A percentile compares a stretch with the other conserved stretches of the same genome.
Evolutionary conservation across 2,888 invertebrate genomes (phyloP).

Genomic region (Cephus pygmeus): DNA sequence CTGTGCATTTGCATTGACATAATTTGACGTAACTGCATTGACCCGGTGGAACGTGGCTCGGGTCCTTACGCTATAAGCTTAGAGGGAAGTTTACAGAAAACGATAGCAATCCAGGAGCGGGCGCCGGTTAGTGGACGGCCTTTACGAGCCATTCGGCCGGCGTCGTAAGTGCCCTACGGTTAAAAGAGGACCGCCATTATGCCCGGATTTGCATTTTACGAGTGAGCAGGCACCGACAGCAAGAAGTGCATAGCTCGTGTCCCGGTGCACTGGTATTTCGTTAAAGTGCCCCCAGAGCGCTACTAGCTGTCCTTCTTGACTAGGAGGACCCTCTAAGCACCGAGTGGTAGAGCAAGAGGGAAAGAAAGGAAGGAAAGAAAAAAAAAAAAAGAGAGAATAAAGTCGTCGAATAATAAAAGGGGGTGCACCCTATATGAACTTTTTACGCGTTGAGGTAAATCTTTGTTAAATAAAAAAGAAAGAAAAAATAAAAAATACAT

Average conservation of each 20-base stretch:
- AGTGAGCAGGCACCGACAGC: not conserved
- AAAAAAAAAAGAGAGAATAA: not conserved
- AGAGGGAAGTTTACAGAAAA: not conserved
- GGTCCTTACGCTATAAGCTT: not conserved
- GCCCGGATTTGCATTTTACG: constrained; percentile 50
- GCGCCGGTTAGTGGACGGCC: constrained; percentile 32
- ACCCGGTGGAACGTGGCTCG: not conserved
- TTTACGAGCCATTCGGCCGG: constrained; percentile 53
- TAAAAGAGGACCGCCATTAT: constrained; percentile 45
- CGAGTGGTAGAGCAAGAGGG: constrained; percentile 9
- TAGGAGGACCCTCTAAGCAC: not conserved
- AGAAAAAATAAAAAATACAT: constrained; percentile 4
- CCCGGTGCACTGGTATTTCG: not conserved
- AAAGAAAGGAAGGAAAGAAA: not conserved
- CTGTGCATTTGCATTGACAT: not conserved
- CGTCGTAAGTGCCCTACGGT: constrained; percentile 33
- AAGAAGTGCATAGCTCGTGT: not conserved
- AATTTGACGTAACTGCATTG: not conserved
- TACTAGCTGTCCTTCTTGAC: not conserved
- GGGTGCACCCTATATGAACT: constrained; percentile 6
- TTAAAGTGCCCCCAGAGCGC: not conserved
- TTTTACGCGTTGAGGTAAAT: constrained; percentile 5
- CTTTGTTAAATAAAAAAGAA: not conserved
- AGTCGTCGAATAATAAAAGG: not conserved
- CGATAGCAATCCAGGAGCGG: constrained; percentile 1